Percentiles rank a stretch among this genome's conserved stretches.
Conservation (phyloP, 2,888 invertebrate genomes). For the Tillus elongatus region DNA sequence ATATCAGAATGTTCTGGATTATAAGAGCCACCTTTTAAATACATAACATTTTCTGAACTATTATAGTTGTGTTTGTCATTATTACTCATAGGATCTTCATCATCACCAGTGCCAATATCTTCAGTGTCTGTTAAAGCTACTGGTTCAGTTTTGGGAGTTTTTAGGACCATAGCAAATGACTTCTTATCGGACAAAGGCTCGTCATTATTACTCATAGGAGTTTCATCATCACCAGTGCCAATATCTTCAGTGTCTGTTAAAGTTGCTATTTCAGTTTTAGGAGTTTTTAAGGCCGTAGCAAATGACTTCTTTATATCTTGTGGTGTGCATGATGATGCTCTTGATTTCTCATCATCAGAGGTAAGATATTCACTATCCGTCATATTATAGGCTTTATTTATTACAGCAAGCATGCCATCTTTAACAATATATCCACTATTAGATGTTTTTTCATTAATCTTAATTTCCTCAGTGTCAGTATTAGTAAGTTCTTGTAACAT, state of each 20-base stretch:
- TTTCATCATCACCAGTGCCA: conserved; percentile 42
- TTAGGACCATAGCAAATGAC: too few relatives aligned
- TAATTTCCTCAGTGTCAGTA: conserved; percentile 18
- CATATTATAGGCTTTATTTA: too few relatives aligned
- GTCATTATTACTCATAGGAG: conserved; percentile 21
- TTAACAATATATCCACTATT: too few relatives aligned
- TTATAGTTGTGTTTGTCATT: too few relatives aligned
- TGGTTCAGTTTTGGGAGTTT: conserved; percentile 13
- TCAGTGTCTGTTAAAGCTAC: conserved; percentile 41
- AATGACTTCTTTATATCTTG: too few relatives aligned
- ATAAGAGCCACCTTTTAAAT: conserved; percentile 44
- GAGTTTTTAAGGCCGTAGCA: too few relatives aligned
- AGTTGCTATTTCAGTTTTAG: conserved; percentile 17
- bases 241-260: conserved; percentile 44
- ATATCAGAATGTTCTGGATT: conserved; percentile 46
- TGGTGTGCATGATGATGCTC: too few relatives aligned
- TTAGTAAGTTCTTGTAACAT: conserved; percentile 18
- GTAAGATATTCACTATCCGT: conserved; percentile 45
- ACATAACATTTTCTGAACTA: conserved; percentile 42
- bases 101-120: conserved; percentile 41
- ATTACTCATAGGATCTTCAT: conserved; percentile 35
- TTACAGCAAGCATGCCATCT: too few relatives aligned
- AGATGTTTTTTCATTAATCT: not conserved
- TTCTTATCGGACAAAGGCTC: too few relatives aligned
- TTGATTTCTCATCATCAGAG: conserved; percentile 40